phyloP scores from a whole-genome alignment of 2,797 vertebrate species.

The Ctenochaetus hawaiiensis region DNA sequence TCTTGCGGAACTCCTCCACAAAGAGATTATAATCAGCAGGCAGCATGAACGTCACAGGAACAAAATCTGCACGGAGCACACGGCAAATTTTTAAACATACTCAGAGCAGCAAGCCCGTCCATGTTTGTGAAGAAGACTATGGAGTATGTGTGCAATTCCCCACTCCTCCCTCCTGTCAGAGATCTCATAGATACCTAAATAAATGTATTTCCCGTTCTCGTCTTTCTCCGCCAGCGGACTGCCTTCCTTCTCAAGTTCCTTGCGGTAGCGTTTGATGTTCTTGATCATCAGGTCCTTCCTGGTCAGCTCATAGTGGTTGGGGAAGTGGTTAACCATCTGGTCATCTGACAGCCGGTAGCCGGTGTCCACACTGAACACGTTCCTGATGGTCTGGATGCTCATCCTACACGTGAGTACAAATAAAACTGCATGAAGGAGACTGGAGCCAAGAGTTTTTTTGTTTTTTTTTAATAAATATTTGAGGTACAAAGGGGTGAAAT shows the following conservation, averaged over 20 bases:
- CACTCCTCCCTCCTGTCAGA: background rate
- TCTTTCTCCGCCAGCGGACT: slow-evolving; percentile 96
- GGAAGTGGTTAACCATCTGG: slow-evolving; percentile 98
- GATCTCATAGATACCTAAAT: slow-evolving; percentile 86
- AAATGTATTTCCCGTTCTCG: slow-evolving; percentile 96
- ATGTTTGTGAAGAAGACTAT: background rate
- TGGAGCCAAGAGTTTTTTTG: too few relatives aligned
- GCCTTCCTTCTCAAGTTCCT: slow-evolving; percentile 95
- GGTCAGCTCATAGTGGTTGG: slow-evolving; percentile 98
- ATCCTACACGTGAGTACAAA: slow-evolving; percentile 85
- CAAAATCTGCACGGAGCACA: slow-evolving; percentile 89
- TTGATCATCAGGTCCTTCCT: slow-evolving; percentile 99
- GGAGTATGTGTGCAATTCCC: background rate
- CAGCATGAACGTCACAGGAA: slow-evolving; percentile 98
- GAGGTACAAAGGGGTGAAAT: too few relatives aligned
- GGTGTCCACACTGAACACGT: slow-evolving; percentile 95
- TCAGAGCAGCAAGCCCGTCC: background rate
- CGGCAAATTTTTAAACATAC: background rate
- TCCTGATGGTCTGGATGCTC: slow-evolving; percentile 98
- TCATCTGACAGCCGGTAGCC: slow-evolving; percentile 98
- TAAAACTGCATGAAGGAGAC: background rate
- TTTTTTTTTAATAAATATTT: too few relatives aligned
- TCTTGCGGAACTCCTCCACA: slow-evolving; percentile 98
- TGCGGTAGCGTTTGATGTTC: slow-evolving; percentile 97
- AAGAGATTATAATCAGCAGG: slow-evolving; percentile 98